Conservation (phyloP, 2,113 vertebrate species). For the Rhombomys opimus region DNA sequence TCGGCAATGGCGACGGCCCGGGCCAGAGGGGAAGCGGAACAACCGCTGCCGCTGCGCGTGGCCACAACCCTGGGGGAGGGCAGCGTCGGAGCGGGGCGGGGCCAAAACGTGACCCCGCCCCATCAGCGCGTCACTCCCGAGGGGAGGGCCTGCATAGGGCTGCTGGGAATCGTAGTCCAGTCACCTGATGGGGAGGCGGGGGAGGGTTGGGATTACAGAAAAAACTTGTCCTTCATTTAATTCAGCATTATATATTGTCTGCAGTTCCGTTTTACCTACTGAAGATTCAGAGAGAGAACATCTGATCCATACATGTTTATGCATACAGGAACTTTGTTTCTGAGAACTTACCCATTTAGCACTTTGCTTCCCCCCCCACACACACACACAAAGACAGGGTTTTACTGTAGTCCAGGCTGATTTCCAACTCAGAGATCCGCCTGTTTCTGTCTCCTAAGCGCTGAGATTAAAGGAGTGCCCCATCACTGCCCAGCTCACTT, state of each 20-base stretch:
- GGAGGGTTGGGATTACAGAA: neutral
- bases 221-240: neutral
- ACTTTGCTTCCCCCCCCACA: neutral
- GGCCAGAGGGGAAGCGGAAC: conserved; percentile 83
- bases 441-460: neutral
- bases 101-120: neutral
- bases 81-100: conserved; percentile 35
- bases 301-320: neutral
- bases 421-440: neutral
- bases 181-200: no score
- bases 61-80: conserved; percentile 77
- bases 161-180: conserved; percentile 73
- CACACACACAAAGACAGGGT: neutral
- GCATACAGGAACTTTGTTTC: conserved; percentile 8
- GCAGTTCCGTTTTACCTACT: neutral
- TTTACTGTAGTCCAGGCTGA: neutral
- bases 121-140: neutral
- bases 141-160: neutral
- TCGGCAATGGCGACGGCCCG: conserved; percentile 82
- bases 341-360: conserved; percentile 28
- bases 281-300: neutral
- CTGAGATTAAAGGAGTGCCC: neutral
- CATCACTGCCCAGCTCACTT: neutral
- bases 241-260: neutral
- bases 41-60: conserved; percentile 77